These are phyloP conservation scores for Hephaestus fuliginosus DNA, from an alignment of 2,797 vertebrate genomes.

Conservation along the genomic window DNA sequence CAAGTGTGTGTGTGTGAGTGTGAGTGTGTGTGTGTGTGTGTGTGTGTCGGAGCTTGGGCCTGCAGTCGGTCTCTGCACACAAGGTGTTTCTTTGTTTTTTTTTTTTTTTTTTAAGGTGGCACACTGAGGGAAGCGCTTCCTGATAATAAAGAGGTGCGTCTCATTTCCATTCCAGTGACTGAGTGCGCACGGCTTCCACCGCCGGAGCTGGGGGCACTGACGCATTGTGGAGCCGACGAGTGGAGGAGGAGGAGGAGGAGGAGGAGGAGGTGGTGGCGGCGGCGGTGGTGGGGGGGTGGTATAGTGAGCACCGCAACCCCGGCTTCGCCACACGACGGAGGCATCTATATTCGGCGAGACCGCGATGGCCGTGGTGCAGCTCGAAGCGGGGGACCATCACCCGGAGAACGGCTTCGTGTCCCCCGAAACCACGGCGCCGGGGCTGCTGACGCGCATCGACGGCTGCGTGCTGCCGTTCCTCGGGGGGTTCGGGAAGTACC, in stretches of 20 bases:
- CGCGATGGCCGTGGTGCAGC: conserved; percentile 86
- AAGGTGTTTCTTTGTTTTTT: background rate
- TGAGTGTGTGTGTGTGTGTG: background rate
- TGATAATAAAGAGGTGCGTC: conserved; percentile 77
- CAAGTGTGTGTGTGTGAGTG: background rate
- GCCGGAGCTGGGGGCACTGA: conserved; percentile 75
- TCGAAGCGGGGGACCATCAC: conserved; percentile 81
- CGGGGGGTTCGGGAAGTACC: conserved; percentile 93
- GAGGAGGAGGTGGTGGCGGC: no score
- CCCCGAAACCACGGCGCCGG: conserved; percentile 76
- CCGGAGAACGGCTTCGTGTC: conserved; percentile 89
- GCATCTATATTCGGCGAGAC: conserved; percentile 71
- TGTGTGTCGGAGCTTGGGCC: conserved; percentile 15
- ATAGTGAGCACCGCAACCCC: conserved; percentile 74
- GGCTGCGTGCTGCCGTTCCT: conserved; percentile 91
- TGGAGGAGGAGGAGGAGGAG: no score
- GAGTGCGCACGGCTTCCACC: conserved; percentile 76
- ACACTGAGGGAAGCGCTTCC: conserved; percentile 70
- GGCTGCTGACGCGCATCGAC: conserved; percentile 91
- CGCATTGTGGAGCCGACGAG: conserved; percentile 82
- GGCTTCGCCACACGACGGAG: conserved; percentile 76
- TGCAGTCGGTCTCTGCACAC: background rate
- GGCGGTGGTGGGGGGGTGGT: conserved; percentile 32
- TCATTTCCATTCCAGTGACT: conserved; percentile 74
- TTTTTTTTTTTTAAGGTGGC: conserved; percentile 26